Percentiles rank a stretch among this genome's conserved stretches.
Evolutionary conservation across 2,888 invertebrate species (phyloP).

Genomic region (Lasioglossum villosulum): DNA sequence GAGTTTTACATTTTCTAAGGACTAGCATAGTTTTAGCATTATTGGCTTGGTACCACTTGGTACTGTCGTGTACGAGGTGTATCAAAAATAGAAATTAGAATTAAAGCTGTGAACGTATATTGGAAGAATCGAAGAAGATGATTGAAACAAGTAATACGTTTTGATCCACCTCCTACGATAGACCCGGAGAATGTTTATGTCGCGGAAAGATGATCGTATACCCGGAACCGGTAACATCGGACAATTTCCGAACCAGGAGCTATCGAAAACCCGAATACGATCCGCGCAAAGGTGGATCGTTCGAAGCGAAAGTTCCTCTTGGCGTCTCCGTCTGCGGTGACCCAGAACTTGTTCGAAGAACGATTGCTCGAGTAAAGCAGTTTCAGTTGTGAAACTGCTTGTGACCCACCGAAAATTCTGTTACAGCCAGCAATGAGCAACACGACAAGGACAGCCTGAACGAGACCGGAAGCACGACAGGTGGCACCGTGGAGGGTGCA

Average conservation of each 20-base stretch:
- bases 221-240: not conserved
- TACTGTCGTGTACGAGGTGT: not conserved
- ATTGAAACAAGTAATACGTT: not conserved
- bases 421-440: slow-evolving; percentile 84
- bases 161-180: not conserved
- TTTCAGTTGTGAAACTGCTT: not conserved
- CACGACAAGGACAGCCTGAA: slow-evolving; percentile 85
- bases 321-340: slow-evolving; percentile 47
- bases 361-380: not conserved
- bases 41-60: too few species aligned
- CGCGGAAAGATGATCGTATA: too few species aligned
- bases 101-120: too few species aligned
- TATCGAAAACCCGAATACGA: not conserved
- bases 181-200: not conserved
- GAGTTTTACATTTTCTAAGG: not conserved
- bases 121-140: not conserved
- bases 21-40: not conserved
- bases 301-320: slow-evolving; percentile 60
- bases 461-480: slow-evolving; percentile 83
- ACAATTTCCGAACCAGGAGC: not conserved
- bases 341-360: slow-evolving; percentile 54
- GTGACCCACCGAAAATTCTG: slow-evolving; percentile 27
- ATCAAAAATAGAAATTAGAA: not conserved
- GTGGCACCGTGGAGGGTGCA: slow-evolving; percentile 80
- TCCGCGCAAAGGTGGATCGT: slow-evolving; percentile 40